These are phyloP conservation scores for Phymanthus crucifer DNA, from an alignment of 92 coral and sea anemone genomes.

Conservation along the genomic window DNA sequence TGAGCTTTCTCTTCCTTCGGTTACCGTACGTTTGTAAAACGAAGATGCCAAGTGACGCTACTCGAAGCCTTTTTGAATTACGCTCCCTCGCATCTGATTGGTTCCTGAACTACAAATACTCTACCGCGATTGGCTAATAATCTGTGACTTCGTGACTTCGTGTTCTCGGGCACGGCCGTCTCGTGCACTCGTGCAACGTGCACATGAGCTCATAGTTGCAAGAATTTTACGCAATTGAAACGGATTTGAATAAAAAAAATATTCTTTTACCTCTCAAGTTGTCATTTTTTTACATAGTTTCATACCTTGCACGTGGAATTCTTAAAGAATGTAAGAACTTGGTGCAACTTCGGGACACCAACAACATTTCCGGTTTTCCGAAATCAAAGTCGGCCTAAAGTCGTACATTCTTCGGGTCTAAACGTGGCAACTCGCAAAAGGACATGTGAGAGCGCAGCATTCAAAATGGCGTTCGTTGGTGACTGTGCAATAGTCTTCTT, in stretches of 20 bases:
- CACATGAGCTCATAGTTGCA: too few relatives aligned
- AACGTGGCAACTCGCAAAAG: conserved; percentile 60
- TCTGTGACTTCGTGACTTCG: not conserved
- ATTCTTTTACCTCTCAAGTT: too few relatives aligned
- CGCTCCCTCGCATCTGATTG: conserved; percentile 90
- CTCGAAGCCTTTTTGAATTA: conserved; percentile 79
- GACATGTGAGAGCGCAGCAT: not conserved
- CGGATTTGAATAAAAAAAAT: too few relatives aligned
- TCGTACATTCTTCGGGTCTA: conserved; percentile 8
- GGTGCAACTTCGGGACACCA: conserved; percentile 42
- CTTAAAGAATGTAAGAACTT: too few relatives aligned
- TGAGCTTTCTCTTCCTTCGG: conserved; percentile 5
- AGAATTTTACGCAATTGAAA: too few relatives aligned
- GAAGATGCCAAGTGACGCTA: conserved; percentile 47
- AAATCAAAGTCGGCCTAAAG: not conserved
- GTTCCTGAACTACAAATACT: conserved; percentile 27
- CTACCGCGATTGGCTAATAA: conserved; percentile 8
- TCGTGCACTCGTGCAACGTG: not conserved
- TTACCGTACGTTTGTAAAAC: conserved; percentile 57
- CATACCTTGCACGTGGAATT: too few relatives aligned
- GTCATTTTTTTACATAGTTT: too few relatives aligned
- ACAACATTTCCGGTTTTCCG: conserved; percentile 12
- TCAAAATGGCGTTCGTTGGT: conserved; percentile 86
- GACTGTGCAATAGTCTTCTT: conserved; percentile 88
- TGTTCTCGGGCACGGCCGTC: not conserved